These are phyloP conservation scores for Pinna nobilis DNA, from an alignment of 1,140 invertebrate genomes.

Conservation along the genomic window DNA sequence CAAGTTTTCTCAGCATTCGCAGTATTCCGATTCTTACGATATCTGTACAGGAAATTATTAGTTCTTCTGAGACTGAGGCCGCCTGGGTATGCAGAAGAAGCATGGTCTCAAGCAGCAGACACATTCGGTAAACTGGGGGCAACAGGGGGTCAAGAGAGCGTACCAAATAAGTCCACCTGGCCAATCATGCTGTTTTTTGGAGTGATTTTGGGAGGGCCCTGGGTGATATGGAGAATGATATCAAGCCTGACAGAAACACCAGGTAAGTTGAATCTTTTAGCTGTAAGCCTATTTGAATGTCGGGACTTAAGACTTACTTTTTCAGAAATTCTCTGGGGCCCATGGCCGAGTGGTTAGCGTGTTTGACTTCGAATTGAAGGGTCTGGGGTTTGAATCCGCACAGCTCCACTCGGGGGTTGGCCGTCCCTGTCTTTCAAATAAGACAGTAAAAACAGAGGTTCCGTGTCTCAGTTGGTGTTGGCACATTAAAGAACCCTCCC, in stretches of 20 bases:
- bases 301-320: no score
- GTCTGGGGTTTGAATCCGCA: no score
- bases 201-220: conserved; percentile 91
- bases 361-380: no score
- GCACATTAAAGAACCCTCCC: no score
- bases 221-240: conserved; percentile 91
- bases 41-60: conserved; percentile 85
- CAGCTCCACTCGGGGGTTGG: no score
- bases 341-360: no score
- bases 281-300: no score
- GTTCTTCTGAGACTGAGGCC: conserved; percentile 79
- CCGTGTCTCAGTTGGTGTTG: no score
- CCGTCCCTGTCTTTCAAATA: no score
- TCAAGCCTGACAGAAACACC: conserved; percentile 63
- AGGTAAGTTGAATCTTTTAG: no score
- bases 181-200: conserved; percentile 86
- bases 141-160: conserved; percentile 31
- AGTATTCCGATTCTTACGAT: conserved; percentile 85
- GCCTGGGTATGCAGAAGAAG: conserved; percentile 65
- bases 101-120: conserved; percentile 67
- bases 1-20: conserved; percentile 91
- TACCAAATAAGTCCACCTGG: conserved; percentile 74
- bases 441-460: no score
- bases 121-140: conserved; percentile 36
- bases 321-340: no score